Conservation (phyloP, 2,888 invertebrate species). For the Morpho achilles region DNA sequence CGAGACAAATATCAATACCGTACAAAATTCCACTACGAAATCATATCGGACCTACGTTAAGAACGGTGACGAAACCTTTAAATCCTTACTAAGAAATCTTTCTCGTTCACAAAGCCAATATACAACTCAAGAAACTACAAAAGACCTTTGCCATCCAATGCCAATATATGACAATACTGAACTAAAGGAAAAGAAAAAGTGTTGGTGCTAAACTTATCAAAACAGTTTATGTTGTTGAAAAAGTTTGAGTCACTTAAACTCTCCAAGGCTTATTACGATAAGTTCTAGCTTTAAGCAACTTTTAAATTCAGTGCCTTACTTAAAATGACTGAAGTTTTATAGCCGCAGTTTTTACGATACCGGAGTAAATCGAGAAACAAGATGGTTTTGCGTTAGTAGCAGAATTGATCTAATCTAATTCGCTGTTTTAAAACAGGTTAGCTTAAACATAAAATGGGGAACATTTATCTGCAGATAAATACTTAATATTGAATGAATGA, state of each 20-base stretch:
- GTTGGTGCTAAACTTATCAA: constrained; percentile 1
- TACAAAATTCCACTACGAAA: too few relatives aligned
- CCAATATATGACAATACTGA: too few relatives aligned
- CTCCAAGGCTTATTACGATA: constrained; percentile 10
- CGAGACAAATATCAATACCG: too few relatives aligned
- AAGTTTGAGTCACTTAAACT: constrained; percentile 1
- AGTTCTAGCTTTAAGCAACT: constrained; percentile 18
- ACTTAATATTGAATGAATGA: too few relatives aligned
- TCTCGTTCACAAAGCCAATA: too few relatives aligned
- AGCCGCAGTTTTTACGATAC: constrained; percentile 23
- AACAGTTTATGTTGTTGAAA: background rate
- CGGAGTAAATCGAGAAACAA: constrained; percentile 21
- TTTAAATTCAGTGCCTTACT: constrained; percentile 25
- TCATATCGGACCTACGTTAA: too few relatives aligned
- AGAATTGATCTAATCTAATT: constrained; percentile 14
- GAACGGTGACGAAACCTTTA: too few relatives aligned
- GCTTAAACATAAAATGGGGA: background rate
- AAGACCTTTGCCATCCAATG: too few relatives aligned
- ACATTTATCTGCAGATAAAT: too few relatives aligned
- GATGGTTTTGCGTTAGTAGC: constrained; percentile 13
- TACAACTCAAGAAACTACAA: too few relatives aligned
- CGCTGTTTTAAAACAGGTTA: constrained; percentile 11
- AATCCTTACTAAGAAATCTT: too few relatives aligned
- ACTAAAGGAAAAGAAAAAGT: too few relatives aligned
- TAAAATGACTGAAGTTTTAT: constrained; percentile 27